Conservation (phyloP, 2,113 vertebrate species). For the Takifugu flavidus region DNA sequence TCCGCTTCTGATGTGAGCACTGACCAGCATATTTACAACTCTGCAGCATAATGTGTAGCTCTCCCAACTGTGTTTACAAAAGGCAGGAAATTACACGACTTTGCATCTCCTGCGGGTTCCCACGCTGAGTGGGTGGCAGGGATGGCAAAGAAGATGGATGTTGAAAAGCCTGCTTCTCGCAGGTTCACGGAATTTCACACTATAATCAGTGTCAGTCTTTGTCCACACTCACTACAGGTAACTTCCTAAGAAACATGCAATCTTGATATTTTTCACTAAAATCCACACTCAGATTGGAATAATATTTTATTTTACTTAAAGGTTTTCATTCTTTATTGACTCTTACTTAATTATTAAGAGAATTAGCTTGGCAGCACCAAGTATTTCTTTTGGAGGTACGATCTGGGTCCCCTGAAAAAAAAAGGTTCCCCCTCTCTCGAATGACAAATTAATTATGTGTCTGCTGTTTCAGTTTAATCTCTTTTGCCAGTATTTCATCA, state of each 20-base stretch:
- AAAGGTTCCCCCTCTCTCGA: conserved; percentile 39
- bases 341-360: no score
- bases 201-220: conserved; percentile 11
- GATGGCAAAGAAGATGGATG: conserved; percentile 17
- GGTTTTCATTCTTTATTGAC: neutral
- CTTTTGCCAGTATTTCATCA: conserved; percentile 44
- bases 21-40: conserved; percentile 58
- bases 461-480: conserved; percentile 43
- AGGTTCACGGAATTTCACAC: neutral
- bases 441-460: conserved; percentile 54
- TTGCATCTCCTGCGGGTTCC: conserved; percentile 42
- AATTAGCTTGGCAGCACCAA: no score
- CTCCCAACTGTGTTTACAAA: conserved; percentile 56
- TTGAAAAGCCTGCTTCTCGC: conserved; percentile 1
- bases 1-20: conserved; percentile 20
- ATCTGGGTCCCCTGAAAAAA: conserved; percentile 3
- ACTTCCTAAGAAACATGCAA: neutral
- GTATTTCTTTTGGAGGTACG: no score
- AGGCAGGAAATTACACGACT: conserved; percentile 57
- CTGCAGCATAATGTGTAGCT: conserved; percentile 44
- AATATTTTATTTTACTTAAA: neutral
- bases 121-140: conserved; percentile 44
- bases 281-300: neutral
- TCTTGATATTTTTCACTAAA: no score
- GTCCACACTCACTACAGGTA: conserved; percentile 13